Percentiles rank a stretch among this genome's conserved stretches.
These are phyloP conservation scores for Tyrannus savana DNA, from an alignment of 2,113 vertebrate genomes.

Conservation along the genomic window DNA sequence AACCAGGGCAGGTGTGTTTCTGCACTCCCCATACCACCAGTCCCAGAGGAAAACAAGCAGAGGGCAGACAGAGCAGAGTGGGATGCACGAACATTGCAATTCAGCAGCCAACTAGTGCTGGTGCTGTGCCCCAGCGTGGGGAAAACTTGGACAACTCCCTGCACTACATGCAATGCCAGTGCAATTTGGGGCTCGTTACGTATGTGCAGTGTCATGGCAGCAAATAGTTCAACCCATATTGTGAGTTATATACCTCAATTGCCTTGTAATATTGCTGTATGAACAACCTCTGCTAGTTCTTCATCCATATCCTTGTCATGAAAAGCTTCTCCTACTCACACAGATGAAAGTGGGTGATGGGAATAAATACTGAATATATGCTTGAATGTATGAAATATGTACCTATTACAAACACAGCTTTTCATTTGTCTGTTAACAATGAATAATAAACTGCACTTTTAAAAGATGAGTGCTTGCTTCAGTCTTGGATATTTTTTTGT, in stretches of 20 bases:
- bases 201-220: neutral
- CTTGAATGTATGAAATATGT: neutral
- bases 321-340: neutral
- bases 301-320: neutral
- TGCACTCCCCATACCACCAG: no score
- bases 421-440: conserved; percentile 14
- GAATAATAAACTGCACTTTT: conserved; percentile 5
- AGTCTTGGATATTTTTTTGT: neutral
- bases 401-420: neutral
- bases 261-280: neutral
- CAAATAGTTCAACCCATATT: neutral
- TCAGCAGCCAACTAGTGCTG: neutral
- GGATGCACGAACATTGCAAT: rapidly evolving
- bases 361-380: neutral
- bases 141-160: neutral
- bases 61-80: neutral
- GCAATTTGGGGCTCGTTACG: neutral
- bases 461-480: neutral
- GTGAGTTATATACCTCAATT: neutral
- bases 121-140: neutral
- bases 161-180: neutral
- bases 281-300: neutral
- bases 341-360: neutral
- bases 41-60: neutral
- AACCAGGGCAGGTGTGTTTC: rapidly evolving